phyloP scores from a whole-genome alignment of 2,888 invertebrate genomes.

The Perdita meconis region DNA sequence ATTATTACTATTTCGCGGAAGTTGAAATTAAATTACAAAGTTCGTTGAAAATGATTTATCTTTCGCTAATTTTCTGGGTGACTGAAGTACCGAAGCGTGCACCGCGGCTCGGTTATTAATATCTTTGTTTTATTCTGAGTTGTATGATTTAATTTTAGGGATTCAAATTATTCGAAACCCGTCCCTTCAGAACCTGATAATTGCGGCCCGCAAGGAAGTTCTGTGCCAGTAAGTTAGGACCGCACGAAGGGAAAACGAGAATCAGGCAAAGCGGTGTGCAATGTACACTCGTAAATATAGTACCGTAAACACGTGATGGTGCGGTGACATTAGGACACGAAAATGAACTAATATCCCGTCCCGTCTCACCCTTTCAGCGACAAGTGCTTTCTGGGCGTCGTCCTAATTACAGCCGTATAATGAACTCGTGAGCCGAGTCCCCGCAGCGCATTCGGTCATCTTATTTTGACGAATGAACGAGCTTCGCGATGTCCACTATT shows the following conservation, averaged over 20 bases:
- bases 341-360: conserved; percentile 72
- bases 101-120: no score
- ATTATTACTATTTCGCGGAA: no score
- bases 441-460: conserved; percentile 65
- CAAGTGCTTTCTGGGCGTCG: conserved; percentile 66
- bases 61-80: no score
- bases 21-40: neutral
- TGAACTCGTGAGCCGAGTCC: conserved; percentile 61
- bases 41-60: no score
- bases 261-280: conserved; percentile 34
- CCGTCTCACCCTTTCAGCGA: conserved; percentile 47
- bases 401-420: conserved; percentile 73
- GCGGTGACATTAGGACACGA: conserved; percentile 69
- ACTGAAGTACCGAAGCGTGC: no score
- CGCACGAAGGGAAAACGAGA: conserved; percentile 54
- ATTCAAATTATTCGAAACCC: neutral
- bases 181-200: neutral
- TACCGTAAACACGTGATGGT: conserved; percentile 63
- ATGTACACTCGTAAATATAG: conserved; percentile 61
- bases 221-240: conserved; percentile 52
- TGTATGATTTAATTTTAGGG: neutral
- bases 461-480: conserved; percentile 49
- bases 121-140: no score
- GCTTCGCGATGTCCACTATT: conserved; percentile 9
- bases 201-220: neutral